These are phyloP conservation scores for Peribatodes rhomboidaria DNA, from an alignment of 2,888 invertebrate species.

Conservation along the genomic window DNA sequence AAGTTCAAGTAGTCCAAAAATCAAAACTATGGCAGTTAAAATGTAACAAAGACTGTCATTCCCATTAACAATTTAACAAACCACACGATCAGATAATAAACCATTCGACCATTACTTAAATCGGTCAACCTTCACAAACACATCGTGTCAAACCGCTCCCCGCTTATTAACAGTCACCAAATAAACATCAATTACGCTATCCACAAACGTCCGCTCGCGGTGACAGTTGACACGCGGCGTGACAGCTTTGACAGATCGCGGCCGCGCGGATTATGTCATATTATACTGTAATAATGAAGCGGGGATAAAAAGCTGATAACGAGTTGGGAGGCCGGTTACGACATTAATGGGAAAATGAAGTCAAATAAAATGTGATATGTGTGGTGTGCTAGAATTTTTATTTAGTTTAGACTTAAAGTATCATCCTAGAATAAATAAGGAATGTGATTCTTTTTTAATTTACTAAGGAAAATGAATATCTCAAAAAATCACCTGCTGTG, in stretches of 20 bases:
- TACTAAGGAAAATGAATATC: too few relatives aligned
- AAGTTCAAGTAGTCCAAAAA: background rate
- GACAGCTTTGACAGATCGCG: constrained; percentile 76
- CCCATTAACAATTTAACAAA: background rate
- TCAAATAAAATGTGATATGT: background rate
- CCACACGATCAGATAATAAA: background rate
- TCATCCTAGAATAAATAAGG: too few relatives aligned
- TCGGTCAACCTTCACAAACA: constrained; percentile 26
- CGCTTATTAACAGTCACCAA: constrained; percentile 44
- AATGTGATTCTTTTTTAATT: too few relatives aligned
- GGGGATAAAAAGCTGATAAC: constrained; percentile 27
- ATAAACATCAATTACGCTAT: constrained; percentile 45
- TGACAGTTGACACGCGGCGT: constrained; percentile 50
- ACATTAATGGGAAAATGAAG: constrained; percentile 2
- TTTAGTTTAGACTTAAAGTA: too few relatives aligned
- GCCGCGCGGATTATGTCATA: constrained; percentile 76
- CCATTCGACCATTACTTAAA: constrained; percentile 10
- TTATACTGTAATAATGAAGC: constrained; percentile 50
- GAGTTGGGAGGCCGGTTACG: constrained; percentile 18
- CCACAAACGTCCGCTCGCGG: constrained; percentile 46
- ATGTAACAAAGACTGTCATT: background rate
- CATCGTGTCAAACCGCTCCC: constrained; percentile 31
- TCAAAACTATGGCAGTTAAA: background rate
- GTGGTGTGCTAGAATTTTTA: too few relatives aligned
- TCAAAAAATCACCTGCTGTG: background rate